phyloP scores from a whole-genome alignment of 2,113 vertebrate genomes.

The Zosterops japonicus region DNA sequence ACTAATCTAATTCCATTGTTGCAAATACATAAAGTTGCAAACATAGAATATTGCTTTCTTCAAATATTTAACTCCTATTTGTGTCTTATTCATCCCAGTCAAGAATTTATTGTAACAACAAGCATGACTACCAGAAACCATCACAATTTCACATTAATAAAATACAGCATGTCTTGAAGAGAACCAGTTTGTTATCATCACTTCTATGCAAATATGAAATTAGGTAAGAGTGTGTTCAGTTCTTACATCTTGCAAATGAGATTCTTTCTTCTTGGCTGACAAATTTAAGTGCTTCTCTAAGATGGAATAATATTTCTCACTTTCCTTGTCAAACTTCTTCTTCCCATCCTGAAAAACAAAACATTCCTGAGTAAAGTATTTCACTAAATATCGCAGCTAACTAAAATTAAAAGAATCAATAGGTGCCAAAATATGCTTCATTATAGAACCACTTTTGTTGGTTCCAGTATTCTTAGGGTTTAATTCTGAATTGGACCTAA shows the following conservation, averaged over 20 bases:
- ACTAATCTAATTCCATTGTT: background rate
- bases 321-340: slow-evolving; percentile 97
- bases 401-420: background rate
- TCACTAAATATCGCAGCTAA: background rate
- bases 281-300: slow-evolving; percentile 93
- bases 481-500: background rate
- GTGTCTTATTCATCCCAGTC: background rate
- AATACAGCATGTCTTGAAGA: background rate
- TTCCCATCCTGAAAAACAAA: slow-evolving; percentile 86
- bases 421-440: background rate
- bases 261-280: slow-evolving; percentile 94
- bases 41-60: background rate
- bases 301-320: slow-evolving; percentile 93
- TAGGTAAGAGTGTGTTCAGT: background rate
- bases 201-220: background rate
- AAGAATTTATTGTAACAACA: background rate
- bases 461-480: background rate
- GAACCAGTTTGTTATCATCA: background rate
- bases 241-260: slow-evolving; percentile 92
- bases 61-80: background rate
- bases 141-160: background rate
- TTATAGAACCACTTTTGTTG: background rate
- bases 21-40: background rate
- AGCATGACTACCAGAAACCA: background rate
- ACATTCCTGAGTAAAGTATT: background rate